Conservation (phyloP, 2,797 vertebrate genomes). For the Chaenodraco wilsoni region DNA sequence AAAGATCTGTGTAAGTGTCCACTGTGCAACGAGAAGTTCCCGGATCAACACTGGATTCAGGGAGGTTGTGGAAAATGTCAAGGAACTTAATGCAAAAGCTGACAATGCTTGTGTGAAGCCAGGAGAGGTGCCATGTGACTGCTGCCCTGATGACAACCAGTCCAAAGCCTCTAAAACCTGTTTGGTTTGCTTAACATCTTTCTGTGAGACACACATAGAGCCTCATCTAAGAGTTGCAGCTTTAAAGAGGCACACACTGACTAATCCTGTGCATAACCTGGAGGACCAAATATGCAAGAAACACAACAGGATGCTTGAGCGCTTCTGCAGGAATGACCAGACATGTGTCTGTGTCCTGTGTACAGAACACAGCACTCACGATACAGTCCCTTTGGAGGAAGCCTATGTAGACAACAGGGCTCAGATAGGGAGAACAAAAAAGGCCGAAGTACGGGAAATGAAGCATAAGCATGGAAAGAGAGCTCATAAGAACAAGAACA, state of each 20-base stretch:
- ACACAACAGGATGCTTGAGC: conserved; percentile 58
- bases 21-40: conserved; percentile 55
- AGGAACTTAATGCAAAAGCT: background rate
- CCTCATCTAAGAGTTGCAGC: conserved; percentile 49
- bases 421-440: conserved; percentile 28
- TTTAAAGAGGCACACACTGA: conserved; percentile 63
- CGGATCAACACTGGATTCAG: conserved; percentile 58
- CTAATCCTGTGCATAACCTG: conserved; percentile 47
- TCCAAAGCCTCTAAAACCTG: conserved; percentile 64
- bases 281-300: conserved; percentile 55
- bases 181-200: conserved; percentile 63
- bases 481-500: conserved; percentile 10
- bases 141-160: conserved; percentile 29
- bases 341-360: conserved; percentile 50
- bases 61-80: conserved; percentile 65
- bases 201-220: conserved; percentile 57
- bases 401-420: conserved; percentile 24
- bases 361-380: conserved; percentile 41
- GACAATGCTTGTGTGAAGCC: conserved; percentile 1
- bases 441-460: background rate
- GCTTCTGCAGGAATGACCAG: conserved; percentile 50
- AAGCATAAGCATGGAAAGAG: conserved; percentile 34
- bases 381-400: conserved; percentile 47
- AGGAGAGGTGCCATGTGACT: conserved; percentile 63
- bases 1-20: conserved; percentile 53